phyloP scores from a whole-genome alignment of 2,113 vertebrate genomes.

The Platycercus adscitus region DNA sequence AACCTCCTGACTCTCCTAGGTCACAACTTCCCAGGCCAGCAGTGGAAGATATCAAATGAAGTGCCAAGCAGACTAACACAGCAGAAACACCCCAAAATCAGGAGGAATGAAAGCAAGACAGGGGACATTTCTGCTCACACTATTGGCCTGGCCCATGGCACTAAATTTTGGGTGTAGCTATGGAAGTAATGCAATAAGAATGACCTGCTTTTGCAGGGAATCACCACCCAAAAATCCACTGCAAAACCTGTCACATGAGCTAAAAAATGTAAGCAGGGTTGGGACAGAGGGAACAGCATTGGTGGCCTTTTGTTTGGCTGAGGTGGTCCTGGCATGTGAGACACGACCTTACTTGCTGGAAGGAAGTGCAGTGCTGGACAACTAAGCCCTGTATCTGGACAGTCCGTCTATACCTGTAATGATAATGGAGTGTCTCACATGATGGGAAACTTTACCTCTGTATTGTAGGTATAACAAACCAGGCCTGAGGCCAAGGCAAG shows the following conservation, averaged over 20 bases:
- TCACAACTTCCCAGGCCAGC: not conserved
- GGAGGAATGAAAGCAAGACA: not conserved
- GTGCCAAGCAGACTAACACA: not conserved
- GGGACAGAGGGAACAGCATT: not conserved
- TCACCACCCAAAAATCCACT: not conserved
- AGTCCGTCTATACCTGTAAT: not conserved
- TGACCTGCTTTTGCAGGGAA: accelerated
- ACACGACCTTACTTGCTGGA: not conserved
- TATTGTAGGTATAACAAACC: not conserved
- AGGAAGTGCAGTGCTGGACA: not conserved
- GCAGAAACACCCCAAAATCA: not conserved
- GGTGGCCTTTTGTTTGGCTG: not conserved
- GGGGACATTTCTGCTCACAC: not conserved
- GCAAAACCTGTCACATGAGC: not conserved
- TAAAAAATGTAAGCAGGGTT: not conserved
- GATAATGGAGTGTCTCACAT: not conserved
- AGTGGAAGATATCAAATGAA: not conserved
- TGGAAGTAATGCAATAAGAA: not conserved
- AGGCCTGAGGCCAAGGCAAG: constrained; percentile 28
- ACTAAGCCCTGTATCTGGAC: not conserved
- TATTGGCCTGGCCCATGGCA: accelerated
- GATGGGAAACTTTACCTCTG: not conserved
- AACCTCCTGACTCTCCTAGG: not conserved
- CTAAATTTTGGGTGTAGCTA: not conserved
- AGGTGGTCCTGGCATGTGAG: not conserved